Evolutionary conservation across 2,888 invertebrate species (phyloP), one percentile per base, ranked within the genome.

Genomic region (Amphipoea oculea): DNA sequence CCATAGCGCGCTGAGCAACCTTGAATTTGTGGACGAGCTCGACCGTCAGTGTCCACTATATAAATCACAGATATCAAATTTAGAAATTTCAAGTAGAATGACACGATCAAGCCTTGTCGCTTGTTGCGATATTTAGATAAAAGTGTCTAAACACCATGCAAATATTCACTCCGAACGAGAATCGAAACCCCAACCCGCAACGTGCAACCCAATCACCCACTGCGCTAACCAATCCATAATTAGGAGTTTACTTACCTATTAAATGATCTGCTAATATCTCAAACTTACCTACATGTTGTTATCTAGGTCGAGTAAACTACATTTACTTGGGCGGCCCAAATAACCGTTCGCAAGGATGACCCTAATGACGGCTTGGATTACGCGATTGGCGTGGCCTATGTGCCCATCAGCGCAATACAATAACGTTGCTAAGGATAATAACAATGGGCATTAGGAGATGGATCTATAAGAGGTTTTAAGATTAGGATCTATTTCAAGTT

Each of bases 291-390:
- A 68, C 11, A 60, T 17, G 17, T n/a, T 75, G 45, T 75, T 85
- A 83, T 82, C 86, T 83, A 85, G 86, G 86, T 73, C 76, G n/a
- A 54, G 60, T 72, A 29, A 65, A 78, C 65, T 54, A 54, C 83
- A 74, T 86, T 66, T 68, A 75, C 67, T 86, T 51, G 60, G 36
- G 76, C n/a, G 78, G 14, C 78, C 83, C 74, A 72, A 84, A 86
- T 82, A 82, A 74, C 78, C 60, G 65, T 82, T 86, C 29, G 14
- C 72, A n/a, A 62, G 70, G 86, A 86, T 84, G 84, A 86, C 84
- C 84, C n/a, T 86, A 86, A 86, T 86, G 86, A 86, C 65, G 40
- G 40, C 63, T 62, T 40, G 57, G 86, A 86, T 84, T 70, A 84
- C 65, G 51, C 71, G 72, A 86, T 86, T 78, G 82, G 69, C 83